Evolutionary conservation across 2,797 vertebrate genomes (phyloP), one percentile per base, ranked within the genome.

Genomic region (Ptychadena robeensis): DNA sequence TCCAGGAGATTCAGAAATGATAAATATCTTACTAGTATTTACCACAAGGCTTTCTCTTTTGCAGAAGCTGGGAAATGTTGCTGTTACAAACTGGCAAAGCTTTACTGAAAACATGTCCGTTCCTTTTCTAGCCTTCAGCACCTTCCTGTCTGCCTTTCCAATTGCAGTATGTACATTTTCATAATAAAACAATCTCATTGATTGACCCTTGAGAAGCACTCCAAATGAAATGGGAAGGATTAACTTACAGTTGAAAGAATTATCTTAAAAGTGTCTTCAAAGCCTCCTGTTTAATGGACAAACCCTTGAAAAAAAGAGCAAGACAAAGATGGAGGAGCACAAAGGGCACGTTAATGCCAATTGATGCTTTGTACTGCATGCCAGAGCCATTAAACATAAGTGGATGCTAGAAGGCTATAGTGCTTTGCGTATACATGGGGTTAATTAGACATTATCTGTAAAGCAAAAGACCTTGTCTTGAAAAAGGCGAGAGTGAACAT

Each of bases 231-330:
- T 40, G 65, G 77, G 61, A 30, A 80, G 65, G 77, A 61, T 75
- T 84, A 74, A 80, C 64, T 64, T 75, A 80, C 77, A 72, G 67
- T 83, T 48, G 59, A 78, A 72, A 78, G 67, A 73, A 83, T 83
- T 83, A 83, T 83, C 81, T 82, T 77, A 48, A 82, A 83, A 83
- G 59, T 72, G 68, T 72, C 81, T 83, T 64, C n/a, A 57, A 83
- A 78, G 74, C 74, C 75, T 72, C 18, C 25, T 63, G 67, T 83
- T 83, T 72, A 83, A 83, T 72, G 74, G 81, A 78, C 74, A 73
- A 83, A 71, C 59, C 34, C 81, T 78, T 66, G 74, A 78, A 78
- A 84, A n/a, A 61, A 84, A 84, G 48, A 68, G 76, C 77, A 84
- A 75, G 77, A 69, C 14, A 1, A 80, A 84, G 76, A 80, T 75